Conservation (phyloP, 2,888 invertebrate species). For the Acholoe squamosa region DNA sequence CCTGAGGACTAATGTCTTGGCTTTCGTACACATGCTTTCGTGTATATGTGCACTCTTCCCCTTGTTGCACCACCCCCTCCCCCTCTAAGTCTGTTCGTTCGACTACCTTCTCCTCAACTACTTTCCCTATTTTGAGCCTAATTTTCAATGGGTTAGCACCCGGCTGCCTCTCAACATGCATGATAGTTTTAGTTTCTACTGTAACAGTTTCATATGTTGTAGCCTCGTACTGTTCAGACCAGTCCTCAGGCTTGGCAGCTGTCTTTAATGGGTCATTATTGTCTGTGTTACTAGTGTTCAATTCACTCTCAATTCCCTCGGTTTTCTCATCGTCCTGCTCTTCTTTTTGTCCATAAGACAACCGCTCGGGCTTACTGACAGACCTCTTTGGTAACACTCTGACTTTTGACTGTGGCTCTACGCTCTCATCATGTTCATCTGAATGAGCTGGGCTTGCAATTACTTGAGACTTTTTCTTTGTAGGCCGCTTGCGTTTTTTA, state of each 20-base stretch:
- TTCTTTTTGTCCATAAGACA: constrained; percentile 3
- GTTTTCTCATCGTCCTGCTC: background rate
- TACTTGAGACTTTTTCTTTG: constrained; percentile 24
- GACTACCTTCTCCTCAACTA: constrained; percentile 56
- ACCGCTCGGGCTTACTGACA: constrained; percentile 10
- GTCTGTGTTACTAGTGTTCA: background rate
- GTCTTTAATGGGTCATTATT: background rate
- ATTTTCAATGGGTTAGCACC: constrained; percentile 55
- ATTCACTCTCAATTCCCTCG: constrained; percentile 19
- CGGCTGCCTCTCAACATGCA: constrained; percentile 38
- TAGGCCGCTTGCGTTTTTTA: constrained; percentile 8
- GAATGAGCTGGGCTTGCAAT: background rate
- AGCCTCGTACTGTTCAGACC: background rate
- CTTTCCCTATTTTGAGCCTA: constrained; percentile 53
- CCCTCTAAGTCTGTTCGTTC: constrained; percentile 26
- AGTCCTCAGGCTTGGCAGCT: background rate
- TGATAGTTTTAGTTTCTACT: constrained; percentile 45
- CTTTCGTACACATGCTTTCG: constrained; percentile 8
- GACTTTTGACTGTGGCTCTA: constrained; percentile 10
- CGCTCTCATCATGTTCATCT: background rate
- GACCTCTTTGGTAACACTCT: constrained; percentile 12
- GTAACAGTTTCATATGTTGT: constrained; percentile 41
- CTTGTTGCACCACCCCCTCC: background rate
- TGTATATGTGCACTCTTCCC: constrained; percentile 37
- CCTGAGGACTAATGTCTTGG: constrained; percentile 15